Evolutionary conservation across 2,797 vertebrate species (phyloP), one percentile per base, ranked within the genome.

Genomic region (Coilia nasus): DNA sequence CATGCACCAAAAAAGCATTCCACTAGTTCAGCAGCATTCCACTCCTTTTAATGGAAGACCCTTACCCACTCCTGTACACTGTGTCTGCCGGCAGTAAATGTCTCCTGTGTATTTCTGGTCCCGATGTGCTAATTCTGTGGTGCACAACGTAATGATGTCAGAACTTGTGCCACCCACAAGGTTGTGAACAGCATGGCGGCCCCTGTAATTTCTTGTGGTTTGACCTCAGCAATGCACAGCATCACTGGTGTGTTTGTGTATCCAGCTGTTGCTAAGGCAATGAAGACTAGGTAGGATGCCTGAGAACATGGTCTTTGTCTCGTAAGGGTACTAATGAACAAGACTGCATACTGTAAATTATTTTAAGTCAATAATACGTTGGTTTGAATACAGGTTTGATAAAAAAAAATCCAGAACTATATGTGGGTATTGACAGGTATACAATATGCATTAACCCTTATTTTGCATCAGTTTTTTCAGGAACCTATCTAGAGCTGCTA

Each of bases 191-290:
- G 71, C 71, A 78, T 78, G 71, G 14, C 44, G 35, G 35, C 15
- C 35, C 71, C 71, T 78, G 71, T 78, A 44, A 78, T 78, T 78
- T 78, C 31, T 78, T 44, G 35, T 44, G 60, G 82, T 47, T 28
- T 25, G 21, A 67, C 59, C 82, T 83, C 35, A 83, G 60, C 1
- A 0, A 35, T 60, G 57, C 31, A 67, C 21, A 60, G 82, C 60
- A 7, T 23, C 46, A 83, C 57, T 12, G 41, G 11, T 83, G 19
- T 67, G 35, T 83, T 47, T 56, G 14, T 44, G 59, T 46, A 83
- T 83, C 21, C 35, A 47, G 46, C 35, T 44, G 59, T 64, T 47
- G 41, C 71, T 78, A 78, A 21, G 71, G 35, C 71, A 78, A 78
- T 15, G 19, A 44, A 78, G 15, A n/a, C 71, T 78, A 44, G 31